Evolutionary conservation across 2,888 invertebrate species (phyloP).

Genomic region (Tipula helvola): DNA sequence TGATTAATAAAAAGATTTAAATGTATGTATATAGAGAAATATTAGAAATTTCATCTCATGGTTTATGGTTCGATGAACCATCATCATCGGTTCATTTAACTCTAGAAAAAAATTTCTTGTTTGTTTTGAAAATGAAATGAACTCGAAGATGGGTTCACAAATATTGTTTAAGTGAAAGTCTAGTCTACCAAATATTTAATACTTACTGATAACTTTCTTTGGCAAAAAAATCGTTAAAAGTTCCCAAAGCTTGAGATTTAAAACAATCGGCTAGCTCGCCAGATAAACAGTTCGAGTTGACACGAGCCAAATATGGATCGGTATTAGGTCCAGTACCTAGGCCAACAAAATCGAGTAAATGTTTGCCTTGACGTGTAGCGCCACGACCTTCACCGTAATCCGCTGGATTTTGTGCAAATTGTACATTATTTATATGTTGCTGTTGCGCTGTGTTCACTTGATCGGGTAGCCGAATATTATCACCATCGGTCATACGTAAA

Average conservation of each 20-base stretch:
- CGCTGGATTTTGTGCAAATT: conserved; percentile 16
- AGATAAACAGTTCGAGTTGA: conserved; percentile 59
- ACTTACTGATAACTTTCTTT: conserved; percentile 42
- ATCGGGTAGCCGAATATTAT: conserved; percentile 44
- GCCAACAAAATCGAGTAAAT: conserved; percentile 67
- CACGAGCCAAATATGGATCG: conserved; percentile 63
- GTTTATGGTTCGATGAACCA: background rate
- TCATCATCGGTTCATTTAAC: background rate
- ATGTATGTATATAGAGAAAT: background rate
- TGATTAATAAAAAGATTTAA: background rate
- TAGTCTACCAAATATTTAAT: background rate
- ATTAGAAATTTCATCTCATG: background rate
- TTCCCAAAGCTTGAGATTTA: conserved; percentile 63
- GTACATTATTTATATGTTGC: conserved; percentile 16
- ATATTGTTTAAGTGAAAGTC: background rate
- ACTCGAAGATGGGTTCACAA: background rate
- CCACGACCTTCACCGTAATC: conserved; percentile 24
- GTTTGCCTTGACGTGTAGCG: conserved; percentile 48
- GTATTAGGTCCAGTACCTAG: conserved; percentile 58
- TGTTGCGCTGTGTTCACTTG: conserved; percentile 18
- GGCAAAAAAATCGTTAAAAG: conserved; percentile 67
- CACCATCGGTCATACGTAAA: conserved; percentile 46
- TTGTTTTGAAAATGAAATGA: background rate
- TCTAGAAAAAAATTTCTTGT: background rate
- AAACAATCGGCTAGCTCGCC: conserved; percentile 80